Conservation (phyloP, 2,888 invertebrate genomes). For the Aleiodes leptofemur region DNA sequence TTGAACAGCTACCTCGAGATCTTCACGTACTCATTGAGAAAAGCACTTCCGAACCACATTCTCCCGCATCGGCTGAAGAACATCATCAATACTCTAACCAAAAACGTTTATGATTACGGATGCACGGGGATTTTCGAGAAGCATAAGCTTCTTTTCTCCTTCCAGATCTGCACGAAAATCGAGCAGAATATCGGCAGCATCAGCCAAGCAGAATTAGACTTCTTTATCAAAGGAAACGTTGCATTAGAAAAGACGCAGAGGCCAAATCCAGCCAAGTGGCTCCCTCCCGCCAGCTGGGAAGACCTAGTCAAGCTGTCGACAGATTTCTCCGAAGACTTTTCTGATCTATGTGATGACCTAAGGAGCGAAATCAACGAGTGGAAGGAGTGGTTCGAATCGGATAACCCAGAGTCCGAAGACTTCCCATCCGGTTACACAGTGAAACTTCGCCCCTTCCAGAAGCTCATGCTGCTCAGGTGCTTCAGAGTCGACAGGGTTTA, state of each 20-base stretch:
- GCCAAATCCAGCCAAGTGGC: conserved; percentile 84
- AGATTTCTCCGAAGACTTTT: conserved; percentile 84
- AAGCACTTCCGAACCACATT: conserved; percentile 89
- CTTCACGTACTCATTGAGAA: conserved; percentile 87
- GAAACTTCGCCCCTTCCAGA: conserved; percentile 80
- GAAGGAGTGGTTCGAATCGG: conserved; percentile 92
- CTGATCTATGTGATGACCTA: conserved; percentile 78
- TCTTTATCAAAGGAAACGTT: conserved; percentile 93
- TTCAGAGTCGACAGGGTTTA: conserved; percentile 93
- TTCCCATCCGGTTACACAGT: conserved; percentile 85
- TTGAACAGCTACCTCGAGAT: conserved; percentile 90
- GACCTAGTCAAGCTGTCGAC: conserved; percentile 84
- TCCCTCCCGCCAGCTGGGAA: conserved; percentile 87
- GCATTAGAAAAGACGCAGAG: conserved; percentile 84
- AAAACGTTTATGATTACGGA: conserved; percentile 93
- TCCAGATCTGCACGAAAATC: conserved; percentile 91
- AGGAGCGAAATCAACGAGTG: conserved; percentile 79
- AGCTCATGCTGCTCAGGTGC: conserved; percentile 90
- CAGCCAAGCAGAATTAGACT: conserved; percentile 86
- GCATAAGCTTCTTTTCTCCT: conserved; percentile 92
- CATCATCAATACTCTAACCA: conserved; percentile 89
- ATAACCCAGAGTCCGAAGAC: conserved; percentile 84
- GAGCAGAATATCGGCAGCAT: conserved; percentile 83
- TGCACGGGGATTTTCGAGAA: conserved; percentile 95
- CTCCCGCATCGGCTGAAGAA: conserved; percentile 84